phyloP scores from a whole-genome alignment of 2,113 vertebrate species.

The Mus spicilegus region DNA sequence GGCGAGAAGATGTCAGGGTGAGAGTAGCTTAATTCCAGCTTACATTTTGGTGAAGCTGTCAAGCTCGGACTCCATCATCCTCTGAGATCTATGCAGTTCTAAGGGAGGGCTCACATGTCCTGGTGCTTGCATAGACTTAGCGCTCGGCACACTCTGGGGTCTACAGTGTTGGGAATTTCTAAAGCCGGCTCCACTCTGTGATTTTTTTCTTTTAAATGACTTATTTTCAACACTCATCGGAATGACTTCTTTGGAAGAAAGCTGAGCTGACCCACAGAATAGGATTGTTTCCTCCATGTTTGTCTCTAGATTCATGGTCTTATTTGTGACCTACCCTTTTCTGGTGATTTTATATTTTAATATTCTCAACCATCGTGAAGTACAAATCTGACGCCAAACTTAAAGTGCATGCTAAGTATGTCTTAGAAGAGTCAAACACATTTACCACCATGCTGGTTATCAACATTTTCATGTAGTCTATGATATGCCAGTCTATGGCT shows the following conservation, averaged over 20 bases:
- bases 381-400: not conserved
- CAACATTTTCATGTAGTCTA: not conserved
- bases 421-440: not conserved
- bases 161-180: not conserved
- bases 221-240: not conserved
- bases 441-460: conserved; percentile 5
- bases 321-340: not conserved
- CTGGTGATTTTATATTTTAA: conserved; percentile 17
- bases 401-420: not conserved
- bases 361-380: conserved; percentile 1
- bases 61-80: not conserved
- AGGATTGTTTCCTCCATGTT: conserved; percentile 2
- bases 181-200: not conserved
- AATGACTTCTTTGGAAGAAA: not conserved
- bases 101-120: not conserved
- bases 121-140: not conserved
- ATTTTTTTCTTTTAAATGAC: not conserved
- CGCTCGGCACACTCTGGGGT: not conserved
- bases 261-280: not conserved
- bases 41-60: not conserved
- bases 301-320: not conserved
- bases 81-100: not conserved
- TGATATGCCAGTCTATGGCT: not conserved
- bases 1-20: not conserved
- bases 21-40: not conserved